Base-by-base conservation (phyloP, 2,113 vertebrate genomes). In the Talpa occidentalis region DNA sequence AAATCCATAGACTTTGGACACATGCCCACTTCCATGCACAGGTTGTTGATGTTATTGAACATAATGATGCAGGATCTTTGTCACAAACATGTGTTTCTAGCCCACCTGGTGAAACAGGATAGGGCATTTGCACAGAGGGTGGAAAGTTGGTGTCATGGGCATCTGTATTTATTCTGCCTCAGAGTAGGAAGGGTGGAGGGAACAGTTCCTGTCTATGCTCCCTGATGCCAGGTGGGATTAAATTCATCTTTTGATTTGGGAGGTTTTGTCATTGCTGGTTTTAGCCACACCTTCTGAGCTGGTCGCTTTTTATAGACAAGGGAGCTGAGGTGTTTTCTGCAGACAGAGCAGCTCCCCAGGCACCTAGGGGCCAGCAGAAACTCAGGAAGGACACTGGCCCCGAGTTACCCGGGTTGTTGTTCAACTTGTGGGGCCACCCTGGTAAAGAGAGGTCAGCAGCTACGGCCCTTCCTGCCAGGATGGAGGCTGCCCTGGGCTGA, bases 81-180 rank as follows among this genome's bases (percentile, higher is more conserved):
- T 96, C 93, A 94, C 91, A 95, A 95, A 97, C 94, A 94, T 70
- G 90, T 96, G 94, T 90, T 97, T 96, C 82, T 94, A 88, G 78
- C 70, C 94, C 80, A 24, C 32, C 24, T 73, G 95, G 93, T 56
- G 85, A 95, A 95, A 79, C 96, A 96, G 97, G 96, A 54, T 88
- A 84, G 80, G 94, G 52, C 59, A 79, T 69, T 15, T 35, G 82
- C 83, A 44, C 0, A 0, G 37, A 96, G 82, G 35, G 26, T 91
- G 94, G 88, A 94, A 74, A 96, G 70, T 0, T 95, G 88, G 66
- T 74, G 96, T 96, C 80, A 76, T 17, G 44, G 22, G 30, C 76
- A 81, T 95, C 96, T 90, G 40, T 94, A 35, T 95, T 95, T 88
- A 91, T 73, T 72, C 67, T 5, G 81, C 74, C 91, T 79, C 28